Evolutionary conservation across 2,797 vertebrate species (phyloP), one percentile per base, ranked within the genome.

Genomic region (Melanogrammus aeglefinus): DNA sequence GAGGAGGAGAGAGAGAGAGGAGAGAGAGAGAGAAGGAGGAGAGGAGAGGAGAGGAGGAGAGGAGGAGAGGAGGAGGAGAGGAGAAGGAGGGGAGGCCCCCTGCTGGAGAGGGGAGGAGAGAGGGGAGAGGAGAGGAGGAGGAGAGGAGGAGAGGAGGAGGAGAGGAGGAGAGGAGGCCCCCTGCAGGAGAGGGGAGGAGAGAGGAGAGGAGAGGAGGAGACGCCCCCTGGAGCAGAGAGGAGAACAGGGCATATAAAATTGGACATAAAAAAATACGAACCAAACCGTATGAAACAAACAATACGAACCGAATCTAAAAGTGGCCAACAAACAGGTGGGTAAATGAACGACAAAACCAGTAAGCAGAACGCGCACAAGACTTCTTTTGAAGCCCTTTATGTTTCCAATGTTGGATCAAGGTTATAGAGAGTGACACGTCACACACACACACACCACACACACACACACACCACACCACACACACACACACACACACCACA

Each of bases 131-230:
- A 4, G 1, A 18, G 44, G 18, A 12, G 44, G 44, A 16, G 44
- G 4, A 4, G 13, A 47, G 44, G 13, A 33, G 21, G n/a, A 70
- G 71, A n/a, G 24, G 78, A 1, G 92, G 39, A 27, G n/a, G 21
- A 3, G 44, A 4, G 44, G 47, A 18, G 6, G 47, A 85, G 74
- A 16, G 91, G 83, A 76, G 4, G 69, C n/a, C n/a, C n/a, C n/a
- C n/a, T n/a, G 39, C 1, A 57, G 92, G 39, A 27, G n/a, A 16
- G 44, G 14, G 14, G 44, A 12, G 14, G 44, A 5, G 3, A 81
- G 78, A 90, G 81, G 88, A 90, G 29, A 0, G 93, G 76, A 29
- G n/a, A 3, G 80, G 75, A 90, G 81, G 88, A 90, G n/a, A 0
- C n/a, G n/a, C n/a, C n/a, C n/a, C n/a, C n/a, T n/a, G n/a, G 21